These are phyloP conservation scores for Oriolus oriolus DNA, from an alignment of 2,113 vertebrate species.

Conservation along the genomic window DNA sequence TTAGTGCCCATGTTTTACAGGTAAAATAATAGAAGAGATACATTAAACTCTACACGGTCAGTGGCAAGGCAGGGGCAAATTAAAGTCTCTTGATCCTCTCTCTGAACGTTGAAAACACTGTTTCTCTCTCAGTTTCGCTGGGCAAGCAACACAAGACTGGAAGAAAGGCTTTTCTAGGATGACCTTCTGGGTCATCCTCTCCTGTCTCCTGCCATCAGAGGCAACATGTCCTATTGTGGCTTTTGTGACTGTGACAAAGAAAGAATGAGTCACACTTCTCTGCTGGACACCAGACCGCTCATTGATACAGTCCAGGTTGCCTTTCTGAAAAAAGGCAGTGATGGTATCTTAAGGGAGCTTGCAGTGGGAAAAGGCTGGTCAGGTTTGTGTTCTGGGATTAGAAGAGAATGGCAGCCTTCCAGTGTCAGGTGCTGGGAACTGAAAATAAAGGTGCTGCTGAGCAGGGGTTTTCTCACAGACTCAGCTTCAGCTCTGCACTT, in stretches of 20 bases:
- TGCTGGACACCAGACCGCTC: not conserved
- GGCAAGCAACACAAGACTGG: not conserved
- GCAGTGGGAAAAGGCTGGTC: not conserved
- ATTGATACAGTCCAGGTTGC: slow-evolving; percentile 4
- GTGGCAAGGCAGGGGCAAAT: not conserved
- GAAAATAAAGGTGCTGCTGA: not conserved
- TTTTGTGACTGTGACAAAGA: slow-evolving; percentile 41
- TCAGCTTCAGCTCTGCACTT: not conserved
- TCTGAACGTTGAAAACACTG: not conserved
- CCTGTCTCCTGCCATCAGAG: slow-evolving; percentile 1
- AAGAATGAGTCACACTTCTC: slow-evolving; percentile 34
- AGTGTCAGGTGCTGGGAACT: not conserved
- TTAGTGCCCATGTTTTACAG: not conserved
- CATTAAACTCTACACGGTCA: not conserved
- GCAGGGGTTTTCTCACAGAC: not conserved
- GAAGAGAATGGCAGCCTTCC: not conserved
- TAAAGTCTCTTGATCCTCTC: not conserved
- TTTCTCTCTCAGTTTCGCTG: not conserved
- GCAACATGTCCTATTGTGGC: not conserved
- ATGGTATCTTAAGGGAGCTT: not conserved
- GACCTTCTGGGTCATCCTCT: slow-evolving; percentile 27
- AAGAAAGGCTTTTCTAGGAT: slow-evolving; percentile 8
- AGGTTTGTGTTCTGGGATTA: not conserved
- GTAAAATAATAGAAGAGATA: not conserved
- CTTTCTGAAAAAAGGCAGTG: not conserved